Conservation (phyloP, 2,797 vertebrate species). For the Lagorchestes hirsutus region DNA sequence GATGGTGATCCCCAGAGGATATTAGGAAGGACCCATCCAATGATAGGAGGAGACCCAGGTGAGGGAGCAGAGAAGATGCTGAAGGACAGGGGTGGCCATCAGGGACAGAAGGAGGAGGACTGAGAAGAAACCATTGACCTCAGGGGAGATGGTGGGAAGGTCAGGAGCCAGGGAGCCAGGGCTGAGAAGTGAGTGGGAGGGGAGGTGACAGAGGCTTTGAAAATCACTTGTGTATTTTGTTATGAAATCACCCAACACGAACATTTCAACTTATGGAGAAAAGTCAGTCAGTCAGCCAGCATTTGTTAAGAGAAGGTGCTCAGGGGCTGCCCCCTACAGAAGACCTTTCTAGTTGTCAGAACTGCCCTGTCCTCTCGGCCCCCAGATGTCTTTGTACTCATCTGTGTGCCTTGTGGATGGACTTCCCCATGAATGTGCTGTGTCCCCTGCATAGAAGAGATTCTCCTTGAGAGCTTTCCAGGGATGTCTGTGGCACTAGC, state of each 20-base stretch:
- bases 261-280: neutral
- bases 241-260: neutral
- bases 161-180: neutral
- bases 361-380: too few relatives aligned
- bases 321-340: too few relatives aligned
- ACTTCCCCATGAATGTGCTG: neutral
- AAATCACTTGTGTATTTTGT: neutral
- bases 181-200: neutral
- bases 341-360: neutral
- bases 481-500: neutral
- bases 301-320: neutral
- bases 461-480: neutral
- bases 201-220: neutral
- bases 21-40: neutral
- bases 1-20: neutral
- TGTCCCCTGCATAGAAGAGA: neutral
- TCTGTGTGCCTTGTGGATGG: neutral
- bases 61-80: too few relatives aligned
- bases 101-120: too few relatives aligned
- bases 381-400: neutral
- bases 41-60: neutral
- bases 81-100: neutral
- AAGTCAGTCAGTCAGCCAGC: neutral
- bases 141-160: neutral
- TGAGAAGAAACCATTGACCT: neutral